Evolutionary conservation across 30 jellyfish, hydroid and myxozoan genomes (phyloP).

Genomic region (Chironex yamaguchii): DNA sequence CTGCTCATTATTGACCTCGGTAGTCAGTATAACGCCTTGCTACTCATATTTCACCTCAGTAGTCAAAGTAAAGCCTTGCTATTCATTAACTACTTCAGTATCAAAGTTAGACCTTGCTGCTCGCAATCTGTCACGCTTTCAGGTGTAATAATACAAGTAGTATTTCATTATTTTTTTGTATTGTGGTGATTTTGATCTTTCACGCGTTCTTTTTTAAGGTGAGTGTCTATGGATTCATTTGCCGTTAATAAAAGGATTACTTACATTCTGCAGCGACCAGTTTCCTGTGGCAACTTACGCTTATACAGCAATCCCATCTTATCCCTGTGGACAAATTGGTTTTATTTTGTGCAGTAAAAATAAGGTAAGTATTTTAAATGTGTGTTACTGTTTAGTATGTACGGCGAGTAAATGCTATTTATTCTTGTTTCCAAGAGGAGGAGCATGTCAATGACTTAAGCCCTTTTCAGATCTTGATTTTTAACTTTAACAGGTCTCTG

Average conservation of each 20-base stretch:
- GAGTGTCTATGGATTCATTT: slow-evolving; percentile 88
- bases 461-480: not conserved
- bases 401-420: too few relatives aligned
- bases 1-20: too few relatives aligned
- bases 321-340: slow-evolving; percentile 98
- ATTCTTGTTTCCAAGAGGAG: not conserved
- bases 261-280: slow-evolving; percentile 66
- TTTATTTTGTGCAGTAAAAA: slow-evolving; percentile 82
- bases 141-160: too few relatives aligned
- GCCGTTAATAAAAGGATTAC: slow-evolving; percentile 59
- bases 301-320: slow-evolving; percentile 84
- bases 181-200: not conserved
- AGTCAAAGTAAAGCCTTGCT: too few relatives aligned
- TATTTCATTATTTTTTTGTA: too few relatives aligned
- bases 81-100: too few relatives aligned
- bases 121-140: too few relatives aligned
- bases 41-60: too few relatives aligned
- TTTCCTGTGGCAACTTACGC: slow-evolving; percentile 87
- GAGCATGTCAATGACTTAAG: not conserved
- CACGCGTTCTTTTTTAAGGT: slow-evolving; percentile 57
- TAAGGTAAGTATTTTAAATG: slow-evolving; percentile 22
- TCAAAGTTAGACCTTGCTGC: too few relatives aligned
- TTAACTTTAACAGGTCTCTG: too few relatives aligned
- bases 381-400: too few relatives aligned
- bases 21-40: too few relatives aligned